These are phyloP conservation scores for Schizopygopsis pylzovi DNA, from an alignment of 2,797 vertebrate species.

Conservation along the genomic window DNA sequence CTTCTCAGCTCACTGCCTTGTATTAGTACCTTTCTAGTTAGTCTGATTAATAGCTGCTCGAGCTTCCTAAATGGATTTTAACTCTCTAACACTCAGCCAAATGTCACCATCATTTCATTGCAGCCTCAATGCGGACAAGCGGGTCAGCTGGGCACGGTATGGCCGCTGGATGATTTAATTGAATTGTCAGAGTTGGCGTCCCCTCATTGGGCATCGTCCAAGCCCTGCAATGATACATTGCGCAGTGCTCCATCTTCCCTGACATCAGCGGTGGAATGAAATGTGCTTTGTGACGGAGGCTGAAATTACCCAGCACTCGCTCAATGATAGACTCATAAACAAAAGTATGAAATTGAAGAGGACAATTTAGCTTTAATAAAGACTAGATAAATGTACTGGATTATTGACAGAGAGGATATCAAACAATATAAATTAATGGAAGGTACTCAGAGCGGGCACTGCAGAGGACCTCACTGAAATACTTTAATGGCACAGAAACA, in stretches of 20 bases:
- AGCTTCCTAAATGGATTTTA: constrained; percentile 55
- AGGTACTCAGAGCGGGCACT: neutral
- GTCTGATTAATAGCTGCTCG: constrained; percentile 56
- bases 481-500: neutral
- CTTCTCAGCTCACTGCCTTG: constrained; percentile 20
- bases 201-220: constrained; percentile 69
- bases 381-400: constrained; percentile 9
- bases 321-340: constrained; percentile 40
- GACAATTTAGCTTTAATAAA: constrained; percentile 41
- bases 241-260: constrained; percentile 69
- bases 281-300: constrained; percentile 29
- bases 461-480: neutral
- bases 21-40: constrained; percentile 50
- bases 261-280: constrained; percentile 26
- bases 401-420: constrained; percentile 22
- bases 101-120: constrained; percentile 67
- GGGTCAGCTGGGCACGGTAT: constrained; percentile 69
- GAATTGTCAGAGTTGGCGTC: constrained; percentile 73
- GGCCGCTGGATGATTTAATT: constrained; percentile 73
- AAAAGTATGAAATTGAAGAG: constrained; percentile 27
- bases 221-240: constrained; percentile 71
- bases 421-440: neutral
- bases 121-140: constrained; percentile 68
- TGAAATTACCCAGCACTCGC: constrained; percentile 17
- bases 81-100: constrained; percentile 55